phyloP scores from a whole-genome alignment of 2,113 vertebrate genomes.

The Brienomyrus longianalis region DNA sequence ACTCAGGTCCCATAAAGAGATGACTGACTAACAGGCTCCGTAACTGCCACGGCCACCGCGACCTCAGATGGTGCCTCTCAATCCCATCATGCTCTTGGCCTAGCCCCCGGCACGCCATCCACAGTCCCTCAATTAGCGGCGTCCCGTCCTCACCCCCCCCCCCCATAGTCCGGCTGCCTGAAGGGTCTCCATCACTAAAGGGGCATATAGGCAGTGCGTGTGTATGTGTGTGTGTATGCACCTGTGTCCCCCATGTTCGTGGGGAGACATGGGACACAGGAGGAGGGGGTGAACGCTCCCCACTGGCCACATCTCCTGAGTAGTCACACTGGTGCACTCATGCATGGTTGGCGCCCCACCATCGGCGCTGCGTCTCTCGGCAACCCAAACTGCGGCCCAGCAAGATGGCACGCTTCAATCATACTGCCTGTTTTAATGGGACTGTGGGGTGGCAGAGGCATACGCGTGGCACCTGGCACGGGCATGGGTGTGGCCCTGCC shows the following conservation, averaged over 20 bases:
- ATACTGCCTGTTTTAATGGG: neutral
- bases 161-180: constrained; percentile 19
- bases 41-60: constrained; percentile 47
- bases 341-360: neutral
- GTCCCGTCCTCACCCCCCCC: constrained; percentile 51
- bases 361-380: neutral
- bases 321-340: constrained; percentile 18
- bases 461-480: neutral
- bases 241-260: no score
- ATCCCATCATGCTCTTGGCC: constrained; percentile 41
- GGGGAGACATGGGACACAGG: neutral
- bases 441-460: neutral
- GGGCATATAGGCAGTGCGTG: constrained; percentile 23
- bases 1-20: constrained; percentile 54
- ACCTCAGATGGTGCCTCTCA: constrained; percentile 45
- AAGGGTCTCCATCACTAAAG: constrained; percentile 27
- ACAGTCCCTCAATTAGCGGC: constrained; percentile 30
- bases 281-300: constrained; percentile 23
- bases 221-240: neutral
- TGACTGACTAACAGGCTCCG: constrained; percentile 59
- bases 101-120: constrained; percentile 32
- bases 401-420: neutral
- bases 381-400: neutral
- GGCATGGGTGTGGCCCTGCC: neutral
- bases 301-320: constrained; percentile 23